Evolutionary conservation across 2,888 invertebrate species (phyloP).

Genomic region (Orthosia gothica): DNA sequence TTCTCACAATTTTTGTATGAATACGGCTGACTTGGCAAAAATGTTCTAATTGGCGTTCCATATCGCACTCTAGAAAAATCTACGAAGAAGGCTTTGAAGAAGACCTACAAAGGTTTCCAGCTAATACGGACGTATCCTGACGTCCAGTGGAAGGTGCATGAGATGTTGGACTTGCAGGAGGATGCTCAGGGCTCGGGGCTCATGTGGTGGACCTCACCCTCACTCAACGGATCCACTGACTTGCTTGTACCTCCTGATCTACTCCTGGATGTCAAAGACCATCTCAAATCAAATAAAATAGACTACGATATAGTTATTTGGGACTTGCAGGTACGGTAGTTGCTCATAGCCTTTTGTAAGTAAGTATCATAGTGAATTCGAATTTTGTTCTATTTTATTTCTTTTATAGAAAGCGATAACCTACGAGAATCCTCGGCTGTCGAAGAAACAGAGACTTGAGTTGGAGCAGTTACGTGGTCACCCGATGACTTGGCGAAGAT

Average conservation of each 20-base stretch:
- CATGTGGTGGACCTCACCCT: conserved; percentile 90
- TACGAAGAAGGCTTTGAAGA: conserved; percentile 84
- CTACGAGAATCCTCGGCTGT: conserved; percentile 93
- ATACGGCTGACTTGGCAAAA: conserved; percentile 33
- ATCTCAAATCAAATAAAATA: conserved; percentile 92
- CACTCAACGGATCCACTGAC: conserved; percentile 92
- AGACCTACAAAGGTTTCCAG: conserved; percentile 91
- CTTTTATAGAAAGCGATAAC: conserved; percentile 92
- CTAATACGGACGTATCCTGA: conserved; percentile 87
- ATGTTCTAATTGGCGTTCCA: conserved; percentile 31
- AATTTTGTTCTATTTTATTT: conserved; percentile 25
- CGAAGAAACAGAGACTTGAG: conserved; percentile 92
- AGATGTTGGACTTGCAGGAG: conserved; percentile 87
- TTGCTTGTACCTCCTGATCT: conserved; percentile 94
- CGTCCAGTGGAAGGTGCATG: conserved; percentile 85
- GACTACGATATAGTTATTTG: conserved; percentile 93
- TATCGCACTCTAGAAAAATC: conserved; percentile 76
- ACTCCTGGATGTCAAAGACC: conserved; percentile 91
- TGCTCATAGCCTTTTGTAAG: background rate
- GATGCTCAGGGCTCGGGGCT: conserved; percentile 88
- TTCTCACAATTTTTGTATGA: conserved; percentile 41
- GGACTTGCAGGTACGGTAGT: conserved; percentile 92
- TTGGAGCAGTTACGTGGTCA: conserved; percentile 92
- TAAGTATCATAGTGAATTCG: background rate
- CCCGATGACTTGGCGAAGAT: conserved; percentile 94